Evolutionary conservation across 2,113 vertebrate genomes (phyloP).

Genomic region (Vombatus ursinus): DNA sequence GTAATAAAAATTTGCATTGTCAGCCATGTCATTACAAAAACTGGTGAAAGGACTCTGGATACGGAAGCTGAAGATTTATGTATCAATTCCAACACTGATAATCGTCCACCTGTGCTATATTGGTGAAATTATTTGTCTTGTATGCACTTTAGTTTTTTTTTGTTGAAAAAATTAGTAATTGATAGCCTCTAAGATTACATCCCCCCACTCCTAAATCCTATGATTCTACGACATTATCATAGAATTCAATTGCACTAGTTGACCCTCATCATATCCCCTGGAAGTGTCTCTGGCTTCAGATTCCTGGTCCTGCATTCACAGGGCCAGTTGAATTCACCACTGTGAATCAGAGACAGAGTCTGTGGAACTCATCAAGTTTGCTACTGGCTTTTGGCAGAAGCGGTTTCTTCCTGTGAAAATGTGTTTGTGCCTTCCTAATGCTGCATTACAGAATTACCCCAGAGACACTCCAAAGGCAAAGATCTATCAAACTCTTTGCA

Average conservation of each 20-base stretch:
- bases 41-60: not conserved
- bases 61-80: not conserved
- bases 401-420: conserved; percentile 22
- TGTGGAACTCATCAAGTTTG: conserved; percentile 3
- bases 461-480: conserved; percentile 46
- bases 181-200: not conserved
- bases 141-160: not conserved
- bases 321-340: not conserved
- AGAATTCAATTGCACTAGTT: not conserved
- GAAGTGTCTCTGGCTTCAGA: not conserved
- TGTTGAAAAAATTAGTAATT: not conserved
- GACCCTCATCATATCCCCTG: too few relatives aligned
- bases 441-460: not conserved
- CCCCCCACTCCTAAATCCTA: not conserved
- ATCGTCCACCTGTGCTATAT: not conserved
- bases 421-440: conserved; percentile 31
- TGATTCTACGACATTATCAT: not conserved
- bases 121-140: not conserved
- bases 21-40: not conserved
- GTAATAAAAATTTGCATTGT: not conserved
- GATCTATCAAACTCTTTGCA: conserved; percentile 51
- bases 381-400: conserved; percentile 30
- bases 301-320: not conserved
- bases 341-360: not conserved
- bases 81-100: not conserved